Base-by-base conservation (phyloP, 1,140 invertebrate species). In the Tetragonula clypearis region DNA sequence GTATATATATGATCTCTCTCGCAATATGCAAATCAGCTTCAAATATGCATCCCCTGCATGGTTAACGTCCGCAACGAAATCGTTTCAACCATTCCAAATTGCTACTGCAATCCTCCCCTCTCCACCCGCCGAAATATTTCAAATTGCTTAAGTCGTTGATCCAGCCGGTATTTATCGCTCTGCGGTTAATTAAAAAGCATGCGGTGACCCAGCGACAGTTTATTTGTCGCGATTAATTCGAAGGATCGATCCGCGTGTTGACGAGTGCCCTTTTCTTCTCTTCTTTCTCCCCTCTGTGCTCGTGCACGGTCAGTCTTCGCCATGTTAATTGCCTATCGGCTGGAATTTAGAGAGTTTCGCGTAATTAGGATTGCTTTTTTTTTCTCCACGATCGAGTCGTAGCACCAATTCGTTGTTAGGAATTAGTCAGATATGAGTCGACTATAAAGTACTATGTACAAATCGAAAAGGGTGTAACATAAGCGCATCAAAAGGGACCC, bases 281-380 rank as follows among this genome's bases (percentile, higher is more conserved):
- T 3, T 6, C 41, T 6, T 0, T 0, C 41, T 0, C 41, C 6
- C 4, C 41, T 5, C 3, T 41, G 23, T 62, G 30, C 30, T 26
- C n/a, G 26, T 17, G 72, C n/a, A 74, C 21, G 55, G 74, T n/a
- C 78, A 35, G 49, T n/a, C 58, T 53, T 69, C 56, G 68, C n/a
- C 9, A 41, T 56, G 56, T 60, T 82, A 82, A 82, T 82, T 82
- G 80, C 71, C 41, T 65, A 30, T 82, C 41, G 30, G 1, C 35
- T 66, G n/a, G 26, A 74, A 75, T 75, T 82, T 66, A 55, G 58
- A 41, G 26, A 71, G 58, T 55, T 65, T 12, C 23, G 8, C 19
- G 60, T 82, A 82, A 75, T 82, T 75, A 75, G 62, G 53, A 72
- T 49, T 53, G 35, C 35, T 9, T 49, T 35, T 21, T 82, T 21